Evolutionary conservation across 2,113 vertebrate species (phyloP), one percentile per base, ranked within the genome.

Genomic region (Leuciscus idus): DNA sequence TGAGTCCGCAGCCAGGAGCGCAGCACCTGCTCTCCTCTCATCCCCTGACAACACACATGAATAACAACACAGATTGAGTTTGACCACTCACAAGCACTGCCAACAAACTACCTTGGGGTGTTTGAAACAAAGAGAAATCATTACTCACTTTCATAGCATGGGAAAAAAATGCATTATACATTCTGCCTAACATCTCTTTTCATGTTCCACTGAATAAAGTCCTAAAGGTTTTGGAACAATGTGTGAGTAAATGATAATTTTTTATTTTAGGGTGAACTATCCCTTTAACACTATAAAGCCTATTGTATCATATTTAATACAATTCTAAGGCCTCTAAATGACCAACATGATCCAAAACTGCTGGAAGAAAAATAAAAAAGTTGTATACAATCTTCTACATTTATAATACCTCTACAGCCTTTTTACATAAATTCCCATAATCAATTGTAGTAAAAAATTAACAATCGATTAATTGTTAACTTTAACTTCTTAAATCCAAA

Each of bases 11-110:
- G 94, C 88, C 95, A 95, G 92, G 93, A 95, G 93, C 86, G 94
- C 91, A 95, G 94, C 95, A 96, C 95, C 72, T 95, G 92, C 87
- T 94, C 86, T 92, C 91, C 94, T 95, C 96, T 98, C 95, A 98
- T 98, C 96, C 89, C 93, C 93, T 95, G 77, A 26, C 52, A 46
- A 85, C 28, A 52, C 26, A 57, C 59, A 50, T 7, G 10, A n/a
- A 83, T 28, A 66, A 62, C 28, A 28, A 26, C 52, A 79, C 15
- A 52, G 50, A 81, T 80, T 48, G 30, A 57, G 5, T 70, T 26
- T 59, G 48, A 17, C 10, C 11, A 55, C 52, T 68, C 55, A 23
- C 33, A 6, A n/a, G 7, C 50, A 55, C 12, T 26, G 50, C 28
- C 28, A 48, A 66, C 23, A 52, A 46, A 64, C 13, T 81, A 15